Conservation (phyloP, 2,888 invertebrate genomes). For the Plutella xylostella region DNA sequence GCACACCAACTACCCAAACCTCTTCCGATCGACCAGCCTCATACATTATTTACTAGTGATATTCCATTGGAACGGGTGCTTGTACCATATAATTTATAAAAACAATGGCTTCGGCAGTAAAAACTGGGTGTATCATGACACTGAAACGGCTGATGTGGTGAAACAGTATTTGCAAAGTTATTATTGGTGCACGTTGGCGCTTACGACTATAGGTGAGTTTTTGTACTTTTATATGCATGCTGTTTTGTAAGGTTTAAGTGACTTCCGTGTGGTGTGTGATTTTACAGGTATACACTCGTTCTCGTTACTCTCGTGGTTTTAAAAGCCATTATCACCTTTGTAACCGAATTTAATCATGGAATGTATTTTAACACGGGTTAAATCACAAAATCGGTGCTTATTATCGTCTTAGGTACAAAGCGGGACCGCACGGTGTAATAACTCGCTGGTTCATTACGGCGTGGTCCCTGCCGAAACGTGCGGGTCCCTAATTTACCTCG, state of each 20-base stretch:
- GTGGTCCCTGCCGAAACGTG: slow-evolving; percentile 18
- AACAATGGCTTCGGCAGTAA: slow-evolving; percentile 95
- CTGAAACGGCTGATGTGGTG: slow-evolving; percentile 88
- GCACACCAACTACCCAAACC: slow-evolving; percentile 98
- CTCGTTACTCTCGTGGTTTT: background rate
- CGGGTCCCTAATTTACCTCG: slow-evolving; percentile 24
- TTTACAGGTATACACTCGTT: background rate
- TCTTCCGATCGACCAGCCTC: slow-evolving; percentile 91
- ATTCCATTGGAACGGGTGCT: slow-evolving; percentile 99
- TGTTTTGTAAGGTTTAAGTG: background rate
- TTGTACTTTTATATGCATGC: too few species aligned
- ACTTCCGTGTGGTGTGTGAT: background rate
- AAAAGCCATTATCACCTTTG: background rate
- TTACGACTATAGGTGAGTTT: slow-evolving; percentile 90
- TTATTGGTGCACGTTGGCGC: slow-evolving; percentile 97
- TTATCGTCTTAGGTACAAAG: background rate
- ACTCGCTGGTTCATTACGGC: slow-evolving; percentile 22
- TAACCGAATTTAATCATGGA: too few species aligned
- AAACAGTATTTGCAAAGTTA: slow-evolving; percentile 97
- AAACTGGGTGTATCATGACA: slow-evolving; percentile 91
- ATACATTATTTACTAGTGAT: slow-evolving; percentile 97
- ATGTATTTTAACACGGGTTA: background rate
- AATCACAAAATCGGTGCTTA: slow-evolving; percentile 2
- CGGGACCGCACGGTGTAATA: slow-evolving; percentile 17
- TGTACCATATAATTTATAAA: slow-evolving; percentile 97